Evolutionary conservation across 2,797 vertebrate genomes (phyloP).

Genomic region (Microtus obscurus): DNA sequence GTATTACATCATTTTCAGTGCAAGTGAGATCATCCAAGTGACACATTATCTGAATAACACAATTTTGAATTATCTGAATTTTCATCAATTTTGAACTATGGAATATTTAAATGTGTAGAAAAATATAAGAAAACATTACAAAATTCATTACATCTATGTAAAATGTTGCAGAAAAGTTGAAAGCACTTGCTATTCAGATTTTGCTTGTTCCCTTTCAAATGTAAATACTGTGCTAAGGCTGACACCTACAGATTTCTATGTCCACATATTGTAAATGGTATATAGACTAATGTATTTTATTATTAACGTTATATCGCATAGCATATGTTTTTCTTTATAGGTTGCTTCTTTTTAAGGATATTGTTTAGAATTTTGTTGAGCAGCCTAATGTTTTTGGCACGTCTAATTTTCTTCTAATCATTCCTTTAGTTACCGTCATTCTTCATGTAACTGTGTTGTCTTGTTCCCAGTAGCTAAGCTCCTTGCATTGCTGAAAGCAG

Average conservation of each 20-base stretch:
- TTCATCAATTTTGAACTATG: background rate
- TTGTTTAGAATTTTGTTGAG: slow-evolving; percentile 15
- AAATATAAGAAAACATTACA: background rate
- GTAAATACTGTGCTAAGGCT: background rate
- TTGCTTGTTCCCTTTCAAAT: background rate
- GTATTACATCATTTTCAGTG: background rate
- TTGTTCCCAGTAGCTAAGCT: background rate
- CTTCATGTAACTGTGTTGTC: background rate
- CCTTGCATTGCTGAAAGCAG: background rate
- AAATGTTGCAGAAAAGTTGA: background rate
- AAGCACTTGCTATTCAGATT: background rate
- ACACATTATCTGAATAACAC: background rate
- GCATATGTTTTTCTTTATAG: background rate
- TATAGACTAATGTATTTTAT: background rate
- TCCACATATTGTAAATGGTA: background rate
- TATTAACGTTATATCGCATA: background rate
- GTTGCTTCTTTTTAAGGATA: background rate
- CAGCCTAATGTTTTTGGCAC: background rate
- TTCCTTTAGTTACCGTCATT: background rate
- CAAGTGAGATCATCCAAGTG: background rate
- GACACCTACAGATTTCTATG: background rate
- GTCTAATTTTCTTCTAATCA: background rate
- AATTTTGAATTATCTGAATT: background rate
- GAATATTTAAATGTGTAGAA: slow-evolving; percentile 33
- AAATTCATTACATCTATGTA: background rate